Evolutionary conservation across 1,140 invertebrate species (phyloP).

Genomic region (Bombyx mandarina): DNA sequence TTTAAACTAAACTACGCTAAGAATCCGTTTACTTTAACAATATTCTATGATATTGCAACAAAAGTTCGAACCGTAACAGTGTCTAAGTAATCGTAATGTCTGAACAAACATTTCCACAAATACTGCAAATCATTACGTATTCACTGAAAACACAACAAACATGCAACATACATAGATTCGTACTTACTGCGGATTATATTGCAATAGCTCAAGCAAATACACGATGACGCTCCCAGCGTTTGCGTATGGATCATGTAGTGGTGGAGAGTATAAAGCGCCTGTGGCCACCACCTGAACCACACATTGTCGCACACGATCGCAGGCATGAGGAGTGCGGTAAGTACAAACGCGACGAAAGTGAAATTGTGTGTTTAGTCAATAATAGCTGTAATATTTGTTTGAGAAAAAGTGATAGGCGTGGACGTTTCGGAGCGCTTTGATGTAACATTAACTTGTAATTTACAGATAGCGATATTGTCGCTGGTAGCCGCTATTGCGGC

Average conservation of each 20-base stretch:
- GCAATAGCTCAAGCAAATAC: background rate
- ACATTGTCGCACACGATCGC: conserved; percentile 32
- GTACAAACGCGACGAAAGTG: conserved; percentile 36
- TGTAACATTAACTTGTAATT: conserved; percentile 15
- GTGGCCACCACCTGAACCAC: conserved; percentile 15
- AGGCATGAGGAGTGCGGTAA: conserved; percentile 58
- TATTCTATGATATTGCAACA: no score
- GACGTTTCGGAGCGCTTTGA: background rate
- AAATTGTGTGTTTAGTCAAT: conserved; percentile 28
- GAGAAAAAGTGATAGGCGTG: background rate
- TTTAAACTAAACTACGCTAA: no score
- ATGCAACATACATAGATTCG: no score
- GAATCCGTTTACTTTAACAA: no score
- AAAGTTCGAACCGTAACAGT: no score
- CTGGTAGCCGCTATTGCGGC: conserved; percentile 37
- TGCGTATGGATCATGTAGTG: conserved; percentile 20
- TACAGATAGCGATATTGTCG: conserved; percentile 46
- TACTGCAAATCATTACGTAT: conserved; percentile 6
- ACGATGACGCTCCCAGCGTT: background rate
- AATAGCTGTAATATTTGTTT: background rate
- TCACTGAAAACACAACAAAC: conserved; percentile 3
- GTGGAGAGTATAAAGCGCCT: conserved; percentile 49
- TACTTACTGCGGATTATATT: background rate
- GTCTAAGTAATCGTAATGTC: no score
- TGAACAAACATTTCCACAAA: background rate